Base-by-base conservation (phyloP, 2,113 vertebrate species). In the Otocyon megalotis region DNA sequence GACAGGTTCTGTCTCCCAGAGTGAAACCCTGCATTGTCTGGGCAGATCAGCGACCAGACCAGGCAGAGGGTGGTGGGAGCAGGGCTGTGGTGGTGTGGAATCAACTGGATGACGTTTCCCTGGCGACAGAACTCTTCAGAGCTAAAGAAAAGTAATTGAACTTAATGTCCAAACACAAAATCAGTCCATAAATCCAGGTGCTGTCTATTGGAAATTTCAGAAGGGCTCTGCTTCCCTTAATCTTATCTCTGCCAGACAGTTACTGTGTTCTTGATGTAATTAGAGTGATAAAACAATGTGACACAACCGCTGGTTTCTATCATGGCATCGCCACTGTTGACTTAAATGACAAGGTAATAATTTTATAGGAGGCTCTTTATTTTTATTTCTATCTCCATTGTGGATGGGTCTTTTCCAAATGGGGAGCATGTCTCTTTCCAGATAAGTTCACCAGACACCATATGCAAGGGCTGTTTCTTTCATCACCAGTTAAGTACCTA, bases 231-330 rank as follows among this genome's bases (percentile, higher is more conserved):
- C 94, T 96, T 98, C 82, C 96, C 92, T 98, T 98, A 97, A 99
- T 99, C 98, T 99, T 99, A 98, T 99, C 99, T 98, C 96, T 87
- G 92, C 89, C 97, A 98, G 98, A 98, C 98, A 98, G 99, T 98
- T 98, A 98, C 98, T 98, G 94, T 98, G 98, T 98, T 98, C 98
- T 98, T 98, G 98, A 99, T 99, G 98, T 98, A 99, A 99, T 99
- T 99, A 99, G 93, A 98, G 98, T 97, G 98, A 99, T 99, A 99
- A 99, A 98, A 98, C 98, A 98, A 98, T 95, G 98, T 98, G 98
- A 97, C 98, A 98, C 98, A 98, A 98, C 97, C 95, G 96, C 98
- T 98, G 98, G 97, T 94, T 98, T 98, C 98, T 98, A 98, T 99
- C 98, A 93, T 92, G 88, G 98, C 97, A 98, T 98, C 94, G 16